These are phyloP conservation scores for Harpagifer antarcticus DNA, from an alignment of 2,797 vertebrate species.

Conservation along the genomic window DNA sequence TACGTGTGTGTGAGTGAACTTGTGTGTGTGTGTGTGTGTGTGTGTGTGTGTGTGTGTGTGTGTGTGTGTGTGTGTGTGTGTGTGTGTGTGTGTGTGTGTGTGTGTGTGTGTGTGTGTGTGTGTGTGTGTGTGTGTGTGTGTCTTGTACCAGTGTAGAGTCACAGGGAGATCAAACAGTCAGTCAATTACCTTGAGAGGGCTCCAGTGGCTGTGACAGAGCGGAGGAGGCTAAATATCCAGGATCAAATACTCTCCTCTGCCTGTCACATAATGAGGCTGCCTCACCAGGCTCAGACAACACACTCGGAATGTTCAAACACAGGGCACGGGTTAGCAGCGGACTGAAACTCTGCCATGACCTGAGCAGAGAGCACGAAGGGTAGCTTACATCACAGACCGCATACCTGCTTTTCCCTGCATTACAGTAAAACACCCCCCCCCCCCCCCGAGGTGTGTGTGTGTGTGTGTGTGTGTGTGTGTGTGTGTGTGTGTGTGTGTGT, in stretches of 20 bases:
- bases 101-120: slow-evolving; percentile 20
- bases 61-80: slow-evolving; percentile 20
- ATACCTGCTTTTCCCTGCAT: slow-evolving; percentile 20
- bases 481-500: slow-evolving; percentile 6
- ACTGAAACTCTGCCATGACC: slow-evolving; percentile 53
- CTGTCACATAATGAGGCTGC: slow-evolving; percentile 74
- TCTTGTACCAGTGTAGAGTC: slow-evolving; percentile 69
- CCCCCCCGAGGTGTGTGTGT: neutral
- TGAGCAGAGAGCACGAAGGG: slow-evolving; percentile 34
- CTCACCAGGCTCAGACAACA: slow-evolving; percentile 54
- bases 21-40: slow-evolving; percentile 19
- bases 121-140: slow-evolving; percentile 30
- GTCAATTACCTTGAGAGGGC: slow-evolving; percentile 83
- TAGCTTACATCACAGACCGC: slow-evolving; percentile 40
- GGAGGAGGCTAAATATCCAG: slow-evolving; percentile 78
- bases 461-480: too few relatives aligned
- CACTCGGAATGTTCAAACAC: slow-evolving; percentile 65
- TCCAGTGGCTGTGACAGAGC: slow-evolving; percentile 79
- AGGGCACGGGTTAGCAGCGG: slow-evolving; percentile 41
- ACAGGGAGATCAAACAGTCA: slow-evolving; percentile 79
- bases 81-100: slow-evolving; percentile 20
- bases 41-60: slow-evolving; percentile 20
- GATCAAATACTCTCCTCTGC: slow-evolving; percentile 77
- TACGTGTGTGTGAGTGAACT: slow-evolving; percentile 28
- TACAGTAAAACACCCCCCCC: slow-evolving; percentile 37